Conservation (phyloP, 2,797 vertebrate genomes). For the Poeciliopsis gracilis region DNA sequence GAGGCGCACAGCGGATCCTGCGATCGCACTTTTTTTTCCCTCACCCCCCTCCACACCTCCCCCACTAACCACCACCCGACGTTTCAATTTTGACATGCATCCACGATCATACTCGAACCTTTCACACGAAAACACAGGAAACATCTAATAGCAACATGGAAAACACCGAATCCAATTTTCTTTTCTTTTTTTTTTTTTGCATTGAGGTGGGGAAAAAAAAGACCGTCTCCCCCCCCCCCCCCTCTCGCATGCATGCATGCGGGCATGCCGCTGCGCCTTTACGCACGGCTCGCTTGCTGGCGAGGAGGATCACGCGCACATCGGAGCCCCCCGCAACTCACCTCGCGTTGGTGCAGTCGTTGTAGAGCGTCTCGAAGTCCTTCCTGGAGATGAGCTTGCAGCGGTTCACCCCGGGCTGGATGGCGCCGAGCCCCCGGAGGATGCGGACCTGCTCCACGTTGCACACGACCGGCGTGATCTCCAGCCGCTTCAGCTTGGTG, state of each 20-base stretch:
- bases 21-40: not conserved
- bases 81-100: conserved; percentile 14
- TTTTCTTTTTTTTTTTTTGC: conserved; percentile 8
- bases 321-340: conserved; percentile 64
- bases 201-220: not conserved
- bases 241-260: conserved; percentile 32
- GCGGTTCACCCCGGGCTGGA: conserved; percentile 98
- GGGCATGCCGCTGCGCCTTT: conserved; percentile 61
- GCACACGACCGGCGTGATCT: conserved; percentile 99
- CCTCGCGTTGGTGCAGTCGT: conserved; percentile 99
- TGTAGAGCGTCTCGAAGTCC: conserved; percentile 99
- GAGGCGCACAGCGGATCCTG: conserved; percentile 30
- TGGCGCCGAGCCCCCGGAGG: conserved; percentile 95
- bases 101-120: not conserved
- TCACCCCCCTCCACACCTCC: fast-evolving
- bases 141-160: not conserved
- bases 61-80: not conserved
- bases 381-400: conserved; percentile 99
- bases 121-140: not conserved
- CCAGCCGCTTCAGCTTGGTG: conserved; percentile 98
- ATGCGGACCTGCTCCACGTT: conserved; percentile 99
- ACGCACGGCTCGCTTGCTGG: conserved; percentile 51
- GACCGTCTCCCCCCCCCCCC: conserved; percentile 42
- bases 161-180: not conserved
- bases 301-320: conserved; percentile 21